phyloP scores from a whole-genome alignment of 2,113 vertebrate species.

The Ginglymostoma cirratum region DNA sequence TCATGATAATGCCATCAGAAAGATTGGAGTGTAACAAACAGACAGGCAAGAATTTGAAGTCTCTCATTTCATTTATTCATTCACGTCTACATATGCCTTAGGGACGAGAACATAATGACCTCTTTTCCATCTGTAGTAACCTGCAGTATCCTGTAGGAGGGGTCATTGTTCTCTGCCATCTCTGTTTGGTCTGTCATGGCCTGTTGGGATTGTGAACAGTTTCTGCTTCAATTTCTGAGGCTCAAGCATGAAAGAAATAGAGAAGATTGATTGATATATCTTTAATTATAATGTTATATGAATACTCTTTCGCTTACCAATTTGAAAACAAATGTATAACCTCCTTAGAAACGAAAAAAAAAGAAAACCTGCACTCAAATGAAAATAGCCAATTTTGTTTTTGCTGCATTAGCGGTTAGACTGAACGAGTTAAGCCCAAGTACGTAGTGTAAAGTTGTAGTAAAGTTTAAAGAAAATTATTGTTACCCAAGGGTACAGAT shows the following conservation, averaged over 20 bases:
- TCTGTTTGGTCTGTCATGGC: not conserved
- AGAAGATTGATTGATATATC: not conserved
- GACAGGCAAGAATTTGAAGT: not conserved
- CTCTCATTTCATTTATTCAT: not conserved
- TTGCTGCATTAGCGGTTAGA: not conserved
- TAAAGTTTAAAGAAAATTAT: not conserved
- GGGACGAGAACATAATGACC: not conserved
- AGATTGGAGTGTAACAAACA: not conserved
- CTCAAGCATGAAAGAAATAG: not conserved
- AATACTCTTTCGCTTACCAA: not conserved
- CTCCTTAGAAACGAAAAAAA: not conserved
- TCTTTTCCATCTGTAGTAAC: not conserved
- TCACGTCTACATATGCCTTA: not conserved
- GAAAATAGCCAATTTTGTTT: not conserved
- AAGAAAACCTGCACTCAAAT: not conserved
- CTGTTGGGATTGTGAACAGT: not conserved
- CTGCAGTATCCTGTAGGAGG: not conserved
- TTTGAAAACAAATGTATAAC: not conserved
- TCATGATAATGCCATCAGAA: not conserved
- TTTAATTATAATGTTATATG: constrained; percentile 18
- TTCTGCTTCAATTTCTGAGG: not conserved
- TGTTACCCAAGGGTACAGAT: not conserved
- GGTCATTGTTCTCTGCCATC: not conserved
- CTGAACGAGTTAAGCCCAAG: not conserved
- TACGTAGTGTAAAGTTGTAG: not conserved